Base-by-base conservation (phyloP, 2,888 invertebrate genomes). In the Callimorpha dominula region DNA sequence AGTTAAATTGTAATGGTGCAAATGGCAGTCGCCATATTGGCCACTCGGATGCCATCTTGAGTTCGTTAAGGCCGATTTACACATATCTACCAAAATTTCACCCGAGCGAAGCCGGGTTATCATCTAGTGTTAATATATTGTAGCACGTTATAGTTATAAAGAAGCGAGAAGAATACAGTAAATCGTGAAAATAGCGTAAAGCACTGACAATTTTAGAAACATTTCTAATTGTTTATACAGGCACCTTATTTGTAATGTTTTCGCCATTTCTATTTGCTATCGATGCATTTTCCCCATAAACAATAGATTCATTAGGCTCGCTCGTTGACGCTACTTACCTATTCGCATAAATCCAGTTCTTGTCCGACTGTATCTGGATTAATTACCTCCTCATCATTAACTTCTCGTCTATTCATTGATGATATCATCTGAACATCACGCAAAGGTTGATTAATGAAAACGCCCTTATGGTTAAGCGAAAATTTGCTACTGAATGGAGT, bases 361-460 rank as follows among this genome's bases (percentile, higher is more conserved):
- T n/a, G 68, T 68, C 74, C 49, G 40, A 66, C 17, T 52, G 5
- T 12, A 17, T 71, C 64, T 71, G 60, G 74, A 65, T 68, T 4
- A 50, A 70, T 14, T 46, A 60, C 62, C 20, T 57, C 9, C 43
- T 68, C 42, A 64, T 68, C 20, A 71, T 49, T 6, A 15, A 60
- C 46, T 71, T 68, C 15, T 63, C 7, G 64, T 65, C n/a, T 15
- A 65, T 7, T 68, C 40, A n/a, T 50, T 54, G 57, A 60, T 52
- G 42, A 68, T 14, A n/a, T 49, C 60, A 57, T 46, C 40, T 15
- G 2, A 65, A 43, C 52, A 65, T 65, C 74, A 74, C 74, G 71
- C 74, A 65, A 68, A 49, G 52, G 43, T 62, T 63, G 49, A 65
- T 73, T 54, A 42, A 50, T 11, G 46, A 73, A 62, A 63, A 73